A percentile compares a stretch with the other conserved stretches of the same genome.
These are phyloP conservation scores for Stomatorhinus ivindoensis DNA, from an alignment of 2,113 vertebrate species.

Conservation along the genomic window DNA sequence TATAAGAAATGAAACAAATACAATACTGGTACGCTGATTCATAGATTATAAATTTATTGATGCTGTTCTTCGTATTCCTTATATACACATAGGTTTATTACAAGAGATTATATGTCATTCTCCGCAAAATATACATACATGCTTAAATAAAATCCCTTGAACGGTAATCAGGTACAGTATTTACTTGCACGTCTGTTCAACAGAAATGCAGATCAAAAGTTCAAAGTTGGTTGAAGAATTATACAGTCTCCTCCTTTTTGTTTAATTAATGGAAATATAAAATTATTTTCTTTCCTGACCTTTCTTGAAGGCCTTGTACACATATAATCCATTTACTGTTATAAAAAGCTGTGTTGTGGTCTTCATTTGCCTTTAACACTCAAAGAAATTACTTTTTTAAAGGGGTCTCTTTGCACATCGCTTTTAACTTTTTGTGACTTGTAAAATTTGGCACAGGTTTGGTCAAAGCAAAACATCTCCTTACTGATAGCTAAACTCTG, in stretches of 20 bases:
- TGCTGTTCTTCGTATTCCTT: neutral
- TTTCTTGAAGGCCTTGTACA: neutral
- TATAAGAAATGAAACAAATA: neutral
- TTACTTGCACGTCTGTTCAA: slow-evolving; percentile 14
- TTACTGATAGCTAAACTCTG: neutral
- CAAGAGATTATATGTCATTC: neutral
- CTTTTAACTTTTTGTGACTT: neutral
- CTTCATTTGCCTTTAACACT: neutral
- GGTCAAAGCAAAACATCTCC: neutral
- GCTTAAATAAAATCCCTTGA: neutral
- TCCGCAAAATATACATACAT: slow-evolving; percentile 14
- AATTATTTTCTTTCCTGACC: neutral
- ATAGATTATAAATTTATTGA: slow-evolving; percentile 22
- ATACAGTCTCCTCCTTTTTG: neutral
- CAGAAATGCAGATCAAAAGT: slow-evolving; percentile 17
- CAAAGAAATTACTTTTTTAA: neutral
- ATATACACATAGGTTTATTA: slow-evolving; percentile 14
- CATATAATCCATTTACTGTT: neutral
- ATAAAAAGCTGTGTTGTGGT: neutral
- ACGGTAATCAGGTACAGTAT: neutral
- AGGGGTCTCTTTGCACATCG: neutral
- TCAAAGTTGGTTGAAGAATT: neutral
- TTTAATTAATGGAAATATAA: neutral
- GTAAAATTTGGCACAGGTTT: neutral
- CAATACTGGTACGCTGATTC: neutral